phyloP scores from a whole-genome alignment of 2,113 vertebrate species.

The Peromyscus polionotus region DNA sequence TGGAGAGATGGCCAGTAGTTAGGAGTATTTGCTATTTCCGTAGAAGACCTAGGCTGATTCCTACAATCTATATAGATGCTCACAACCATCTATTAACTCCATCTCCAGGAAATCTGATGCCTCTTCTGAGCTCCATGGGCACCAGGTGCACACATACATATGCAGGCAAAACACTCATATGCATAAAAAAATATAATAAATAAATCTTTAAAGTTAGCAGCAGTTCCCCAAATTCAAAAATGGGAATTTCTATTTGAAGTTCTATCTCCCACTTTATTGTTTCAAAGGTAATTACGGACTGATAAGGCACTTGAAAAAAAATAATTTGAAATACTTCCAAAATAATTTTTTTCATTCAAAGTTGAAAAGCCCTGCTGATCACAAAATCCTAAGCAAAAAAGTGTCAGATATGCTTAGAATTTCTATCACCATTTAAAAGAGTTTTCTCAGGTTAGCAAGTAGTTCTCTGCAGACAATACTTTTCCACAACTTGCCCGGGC shows the following conservation, averaged over 20 bases:
- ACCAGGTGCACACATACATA: background rate
- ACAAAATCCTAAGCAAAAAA: background rate
- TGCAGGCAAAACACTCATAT: background rate
- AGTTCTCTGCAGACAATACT: conserved; percentile 3
- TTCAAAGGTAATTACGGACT: conserved; percentile 39
- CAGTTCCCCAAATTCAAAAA: conserved; percentile 45
- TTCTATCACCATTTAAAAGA: background rate
- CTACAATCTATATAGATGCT: background rate
- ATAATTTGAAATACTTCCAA: conserved; percentile 31
- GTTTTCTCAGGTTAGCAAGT: background rate
- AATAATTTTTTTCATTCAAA: conserved; percentile 55
- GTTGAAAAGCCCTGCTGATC: background rate
- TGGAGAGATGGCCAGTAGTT: background rate
- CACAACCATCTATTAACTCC: background rate
- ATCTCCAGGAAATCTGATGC: background rate
- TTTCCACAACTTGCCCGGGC: background rate
- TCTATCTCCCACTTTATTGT: background rate
- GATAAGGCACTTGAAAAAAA: conserved; percentile 31
- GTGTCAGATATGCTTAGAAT: conserved; percentile 2
- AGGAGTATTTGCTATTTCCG: background rate
- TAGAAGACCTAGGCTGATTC: background rate
- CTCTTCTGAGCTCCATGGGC: background rate
- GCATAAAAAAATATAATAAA: background rate
- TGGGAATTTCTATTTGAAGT: conserved; percentile 47
- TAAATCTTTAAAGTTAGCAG: conserved; percentile 24